A percentile compares a stretch with the other conserved stretches of the same genome.
These are phyloP conservation scores for Pseudopipra pipra DNA, from an alignment of 2,113 vertebrate species.

Conservation along the genomic window DNA sequence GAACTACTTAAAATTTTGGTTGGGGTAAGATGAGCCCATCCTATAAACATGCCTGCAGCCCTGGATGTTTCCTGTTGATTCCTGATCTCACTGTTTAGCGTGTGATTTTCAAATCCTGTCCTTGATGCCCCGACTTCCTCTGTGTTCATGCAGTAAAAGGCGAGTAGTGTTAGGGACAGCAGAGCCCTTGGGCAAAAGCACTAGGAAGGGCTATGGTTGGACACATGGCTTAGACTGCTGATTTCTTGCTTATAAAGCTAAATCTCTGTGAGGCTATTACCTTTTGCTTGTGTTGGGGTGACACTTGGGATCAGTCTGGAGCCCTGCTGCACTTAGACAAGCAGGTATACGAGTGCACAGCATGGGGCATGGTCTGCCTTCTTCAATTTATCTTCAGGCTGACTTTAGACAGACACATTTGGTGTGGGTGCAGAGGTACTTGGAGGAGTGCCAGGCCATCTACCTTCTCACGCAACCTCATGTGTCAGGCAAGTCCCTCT, in stretches of 20 bases:
- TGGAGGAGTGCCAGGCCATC: neutral
- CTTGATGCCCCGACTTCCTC: rapidly evolving
- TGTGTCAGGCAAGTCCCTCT: neutral
- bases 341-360: neutral
- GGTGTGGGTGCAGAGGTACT: neutral
- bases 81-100: neutral
- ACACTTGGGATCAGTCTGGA: neutral
- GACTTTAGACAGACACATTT: neutral
- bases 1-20: neutral
- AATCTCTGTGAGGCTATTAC: neutral
- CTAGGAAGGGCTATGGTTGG: no score
- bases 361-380: neutral
- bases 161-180: neutral
- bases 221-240: neutral
- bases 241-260: neutral
- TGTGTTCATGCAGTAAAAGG: neutral
- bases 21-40: neutral
- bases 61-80: neutral
- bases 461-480: neutral
- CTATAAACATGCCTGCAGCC: neutral
- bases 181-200: neutral
- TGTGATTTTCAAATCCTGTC: neutral
- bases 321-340: neutral
- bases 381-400: neutral
- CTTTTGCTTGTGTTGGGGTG: neutral